phyloP scores from a whole-genome alignment of 2,888 invertebrate species.

The Yponomeuta sedellus region DNA sequence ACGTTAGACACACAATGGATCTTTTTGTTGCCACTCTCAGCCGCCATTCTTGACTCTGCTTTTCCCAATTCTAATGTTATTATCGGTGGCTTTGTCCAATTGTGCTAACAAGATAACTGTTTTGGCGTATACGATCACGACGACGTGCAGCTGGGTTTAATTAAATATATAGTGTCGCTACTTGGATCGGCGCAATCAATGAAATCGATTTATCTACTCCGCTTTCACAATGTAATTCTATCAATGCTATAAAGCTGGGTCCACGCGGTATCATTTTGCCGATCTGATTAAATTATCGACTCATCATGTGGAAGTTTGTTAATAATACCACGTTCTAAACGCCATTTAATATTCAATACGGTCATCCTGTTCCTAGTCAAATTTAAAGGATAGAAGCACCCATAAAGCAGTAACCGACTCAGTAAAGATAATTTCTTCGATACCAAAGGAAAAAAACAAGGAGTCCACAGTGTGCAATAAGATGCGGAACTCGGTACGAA shows the following conservation, averaged over 20 bases:
- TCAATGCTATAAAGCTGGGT: neutral
- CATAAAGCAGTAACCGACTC: too few relatives aligned
- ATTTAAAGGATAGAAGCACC: too few relatives aligned
- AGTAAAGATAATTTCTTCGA: too few relatives aligned
- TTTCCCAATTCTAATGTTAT: conserved; percentile 17
- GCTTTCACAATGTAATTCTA: conserved; percentile 4
- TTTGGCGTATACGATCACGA: neutral
- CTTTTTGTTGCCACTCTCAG: conserved; percentile 37
- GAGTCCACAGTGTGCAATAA: too few relatives aligned
- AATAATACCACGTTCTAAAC: neutral
- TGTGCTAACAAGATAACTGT: conserved; percentile 30
- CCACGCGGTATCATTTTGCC: neutral
- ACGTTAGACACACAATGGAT: conserved; percentile 43
- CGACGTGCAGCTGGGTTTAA: neutral
- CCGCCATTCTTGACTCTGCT: conserved; percentile 32
- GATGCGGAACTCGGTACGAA: too few relatives aligned
- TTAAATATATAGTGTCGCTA: neutral
- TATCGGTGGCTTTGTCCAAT: conserved; percentile 25
- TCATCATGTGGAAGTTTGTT: neutral
- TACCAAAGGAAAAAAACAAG: too few relatives aligned
- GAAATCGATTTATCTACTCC: neutral
- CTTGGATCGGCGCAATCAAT: neutral
- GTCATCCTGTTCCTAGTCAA: too few relatives aligned
- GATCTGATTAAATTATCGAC: neutral
- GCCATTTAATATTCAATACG: too few relatives aligned